These are phyloP conservation scores for Monopis laevigella DNA, from an alignment of 2,888 invertebrate species.

Conservation along the genomic window DNA sequence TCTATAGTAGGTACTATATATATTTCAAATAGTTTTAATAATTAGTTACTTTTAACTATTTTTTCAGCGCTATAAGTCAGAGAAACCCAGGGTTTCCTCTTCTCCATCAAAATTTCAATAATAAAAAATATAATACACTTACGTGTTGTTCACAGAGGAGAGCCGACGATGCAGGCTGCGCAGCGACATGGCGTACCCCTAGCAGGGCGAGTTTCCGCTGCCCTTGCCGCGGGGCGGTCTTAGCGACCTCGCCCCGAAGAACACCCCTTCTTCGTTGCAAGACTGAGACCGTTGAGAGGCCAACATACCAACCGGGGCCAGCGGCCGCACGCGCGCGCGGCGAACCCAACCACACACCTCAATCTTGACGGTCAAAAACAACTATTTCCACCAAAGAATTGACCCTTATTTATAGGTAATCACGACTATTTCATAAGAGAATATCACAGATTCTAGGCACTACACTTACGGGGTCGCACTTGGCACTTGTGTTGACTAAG, in stretches of 20 bases:
- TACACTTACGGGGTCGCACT: slow-evolving; percentile 17
- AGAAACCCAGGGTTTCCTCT: too few species aligned
- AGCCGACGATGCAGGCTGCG: slow-evolving; percentile 72
- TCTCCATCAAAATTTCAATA: too few species aligned
- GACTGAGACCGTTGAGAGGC: slow-evolving; percentile 64
- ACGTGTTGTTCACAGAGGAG: slow-evolving; percentile 69
- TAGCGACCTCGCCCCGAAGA: slow-evolving; percentile 63
- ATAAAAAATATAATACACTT: slow-evolving; percentile 32
- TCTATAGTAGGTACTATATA: too few species aligned
- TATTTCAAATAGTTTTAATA: too few species aligned
- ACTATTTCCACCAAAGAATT: too few species aligned
- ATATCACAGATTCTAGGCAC: too few species aligned
- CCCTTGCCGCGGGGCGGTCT: slow-evolving; percentile 68
- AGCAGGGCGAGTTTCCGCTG: slow-evolving; percentile 67
- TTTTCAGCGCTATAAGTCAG: too few species aligned
- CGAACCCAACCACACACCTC: slow-evolving; percentile 63
- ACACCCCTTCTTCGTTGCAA: slow-evolving; percentile 65
- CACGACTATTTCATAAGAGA: slow-evolving; percentile 2
- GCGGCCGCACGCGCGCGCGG: slow-evolving; percentile 63
- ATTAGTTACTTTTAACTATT: too few species aligned
- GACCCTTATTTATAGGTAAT: slow-evolving; percentile 15
- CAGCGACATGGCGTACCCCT: slow-evolving; percentile 73
- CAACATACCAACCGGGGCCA: slow-evolving; percentile 56
- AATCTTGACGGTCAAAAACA: slow-evolving; percentile 56
- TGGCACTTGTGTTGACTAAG: slow-evolving; percentile 37